phyloP scores from a whole-genome alignment of 2,113 vertebrate species.

The Pholis gunnellus region DNA sequence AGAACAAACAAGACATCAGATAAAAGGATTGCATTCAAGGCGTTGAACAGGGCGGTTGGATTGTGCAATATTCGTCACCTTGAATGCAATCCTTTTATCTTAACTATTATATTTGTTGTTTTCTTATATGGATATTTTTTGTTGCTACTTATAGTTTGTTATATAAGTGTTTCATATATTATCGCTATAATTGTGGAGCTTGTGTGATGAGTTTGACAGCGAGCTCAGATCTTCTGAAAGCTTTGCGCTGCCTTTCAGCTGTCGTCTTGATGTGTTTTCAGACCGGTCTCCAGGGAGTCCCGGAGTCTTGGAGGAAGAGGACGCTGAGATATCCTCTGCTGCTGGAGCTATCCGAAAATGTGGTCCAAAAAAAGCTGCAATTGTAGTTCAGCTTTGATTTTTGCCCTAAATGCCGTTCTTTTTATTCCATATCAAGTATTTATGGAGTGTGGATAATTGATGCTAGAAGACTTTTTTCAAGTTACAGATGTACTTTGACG shows the following conservation, averaged over 20 bases:
- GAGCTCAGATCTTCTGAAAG: conserved; percentile 8
- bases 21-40: too few relatives aligned
- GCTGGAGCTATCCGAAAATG: conserved; percentile 67
- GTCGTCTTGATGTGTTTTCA: conserved; percentile 66
- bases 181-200: neutral
- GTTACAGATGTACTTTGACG: conserved; percentile 52
- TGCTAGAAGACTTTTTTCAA: conserved; percentile 19
- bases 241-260: conserved; percentile 29
- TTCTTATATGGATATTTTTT: neutral
- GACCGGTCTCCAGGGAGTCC: conserved; percentile 76
- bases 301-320: conserved; percentile 78
- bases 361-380: conserved; percentile 49
- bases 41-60: too few relatives aligned
- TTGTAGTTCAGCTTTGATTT: conserved; percentile 28
- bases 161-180: neutral
- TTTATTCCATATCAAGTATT: neutral
- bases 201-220: neutral
- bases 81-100: too few relatives aligned
- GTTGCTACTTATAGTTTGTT: neutral
- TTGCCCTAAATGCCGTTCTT: neutral
- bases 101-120: too few relatives aligned
- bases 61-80: too few relatives aligned
- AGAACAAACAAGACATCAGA: neutral
- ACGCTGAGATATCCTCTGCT: conserved; percentile 75
- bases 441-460: neutral